phyloP scores from a whole-genome alignment of 2,113 vertebrate genomes.

The Madoqua kirkii region DNA sequence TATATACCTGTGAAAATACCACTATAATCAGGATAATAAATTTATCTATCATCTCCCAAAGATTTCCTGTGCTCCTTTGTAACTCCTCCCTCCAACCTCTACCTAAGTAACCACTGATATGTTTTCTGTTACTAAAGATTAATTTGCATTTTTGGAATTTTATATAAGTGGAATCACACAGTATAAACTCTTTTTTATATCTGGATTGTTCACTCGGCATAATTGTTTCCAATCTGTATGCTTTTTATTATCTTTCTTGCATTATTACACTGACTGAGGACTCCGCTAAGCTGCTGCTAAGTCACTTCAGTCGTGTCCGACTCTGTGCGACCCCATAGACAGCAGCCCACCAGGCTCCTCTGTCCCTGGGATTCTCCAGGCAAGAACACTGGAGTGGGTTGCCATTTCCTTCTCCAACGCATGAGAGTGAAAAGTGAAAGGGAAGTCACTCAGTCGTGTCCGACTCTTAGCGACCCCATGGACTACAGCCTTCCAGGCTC shows the following conservation, averaged over 20 bases:
- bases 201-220: not conserved
- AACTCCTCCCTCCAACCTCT: not conserved
- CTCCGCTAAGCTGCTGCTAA: too few relatives aligned
- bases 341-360: too few relatives aligned
- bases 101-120: not conserved
- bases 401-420: too few relatives aligned
- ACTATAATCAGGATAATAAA: not conserved
- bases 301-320: too few relatives aligned
- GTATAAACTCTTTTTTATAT: not conserved
- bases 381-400: too few relatives aligned
- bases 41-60: not conserved
- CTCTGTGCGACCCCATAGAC: too few relatives aligned
- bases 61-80: not conserved
- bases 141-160: constrained; percentile 20
- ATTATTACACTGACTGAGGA: not conserved
- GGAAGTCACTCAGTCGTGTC: too few relatives aligned
- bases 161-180: not conserved
- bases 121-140: not conserved
- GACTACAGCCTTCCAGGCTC: too few relatives aligned
- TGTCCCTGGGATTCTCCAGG: too few relatives aligned
- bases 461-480: too few relatives aligned
- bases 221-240: not conserved
- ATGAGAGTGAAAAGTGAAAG: too few relatives aligned
- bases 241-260: not conserved
- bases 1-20: not conserved